phyloP scores from a whole-genome alignment of 1,140 invertebrate species.

The Forficula auricularia region DNA sequence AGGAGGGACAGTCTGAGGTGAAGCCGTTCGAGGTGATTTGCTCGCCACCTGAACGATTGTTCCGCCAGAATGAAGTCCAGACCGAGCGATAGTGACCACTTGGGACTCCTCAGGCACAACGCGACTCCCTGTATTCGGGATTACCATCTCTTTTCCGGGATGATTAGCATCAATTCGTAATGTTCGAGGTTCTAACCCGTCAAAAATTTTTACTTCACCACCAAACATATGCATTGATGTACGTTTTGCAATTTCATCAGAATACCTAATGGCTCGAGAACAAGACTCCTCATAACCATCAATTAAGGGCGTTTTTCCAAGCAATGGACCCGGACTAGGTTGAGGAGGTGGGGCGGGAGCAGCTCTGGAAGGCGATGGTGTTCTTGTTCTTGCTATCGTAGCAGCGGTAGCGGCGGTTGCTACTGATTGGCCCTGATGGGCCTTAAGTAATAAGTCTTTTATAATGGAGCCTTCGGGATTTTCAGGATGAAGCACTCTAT shows the following conservation, averaged over 20 bases:
- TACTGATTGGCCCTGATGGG: constrained; percentile 15
- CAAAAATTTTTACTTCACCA: constrained; percentile 54
- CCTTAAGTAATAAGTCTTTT: constrained; percentile 63
- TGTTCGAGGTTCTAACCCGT: constrained; percentile 44
- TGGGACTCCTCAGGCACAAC: no score
- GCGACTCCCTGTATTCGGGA: no score
- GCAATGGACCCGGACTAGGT: constrained; percentile 56
- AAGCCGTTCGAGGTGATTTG: constrained; percentile 2
- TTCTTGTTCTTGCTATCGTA: no score
- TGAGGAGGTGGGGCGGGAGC: constrained; percentile 24
- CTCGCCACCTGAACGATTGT: constrained; percentile 35
- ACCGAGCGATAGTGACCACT: constrained; percentile 41
- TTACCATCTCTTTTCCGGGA: constrained; percentile 17
- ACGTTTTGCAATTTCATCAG: background rate
- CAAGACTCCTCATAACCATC: constrained; percentile 15
- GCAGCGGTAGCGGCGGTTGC: no score
- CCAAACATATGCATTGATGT: constrained; percentile 55
- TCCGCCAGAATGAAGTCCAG: constrained; percentile 52
- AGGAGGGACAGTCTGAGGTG: background rate
- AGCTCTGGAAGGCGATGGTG: no score
- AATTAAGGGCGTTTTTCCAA: constrained; percentile 61
- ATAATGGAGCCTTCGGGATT: constrained; percentile 58
- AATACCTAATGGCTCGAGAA: background rate
- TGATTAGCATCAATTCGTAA: constrained; percentile 45
- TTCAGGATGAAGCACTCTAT: constrained; percentile 18